These are phyloP conservation scores for Orientallactaga sibirica DNA, from an alignment of 2,797 vertebrate species.

Conservation along the genomic window DNA sequence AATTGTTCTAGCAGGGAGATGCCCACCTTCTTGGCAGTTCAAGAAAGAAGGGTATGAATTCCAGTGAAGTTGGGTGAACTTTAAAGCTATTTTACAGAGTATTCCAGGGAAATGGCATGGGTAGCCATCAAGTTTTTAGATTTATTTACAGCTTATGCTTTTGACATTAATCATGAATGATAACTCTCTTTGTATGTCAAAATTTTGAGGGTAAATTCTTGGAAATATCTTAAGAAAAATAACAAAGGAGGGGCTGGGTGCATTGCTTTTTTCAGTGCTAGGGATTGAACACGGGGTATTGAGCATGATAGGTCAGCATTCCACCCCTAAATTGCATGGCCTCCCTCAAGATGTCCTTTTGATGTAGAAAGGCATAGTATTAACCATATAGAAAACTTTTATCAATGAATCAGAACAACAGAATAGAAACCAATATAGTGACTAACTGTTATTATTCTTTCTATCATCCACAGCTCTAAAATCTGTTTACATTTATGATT, in stretches of 20 bases:
- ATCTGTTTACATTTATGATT: too few species aligned
- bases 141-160: background rate
- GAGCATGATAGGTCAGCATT: too few species aligned
- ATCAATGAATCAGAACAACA: background rate
- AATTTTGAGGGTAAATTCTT: background rate
- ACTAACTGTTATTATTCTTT: too few species aligned
- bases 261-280: background rate
- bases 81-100: too few species aligned
- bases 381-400: background rate
- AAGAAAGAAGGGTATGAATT: too few species aligned
- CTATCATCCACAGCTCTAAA: too few species aligned
- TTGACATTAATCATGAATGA: constrained; percentile 8
- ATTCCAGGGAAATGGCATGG: constrained; percentile 59
- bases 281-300: too few species aligned
- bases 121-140: constrained; percentile 23
- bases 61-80: too few species aligned
- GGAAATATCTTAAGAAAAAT: background rate
- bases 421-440: too few species aligned
- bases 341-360: background rate
- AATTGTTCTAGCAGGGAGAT: too few species aligned
- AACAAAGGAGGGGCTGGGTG: background rate
- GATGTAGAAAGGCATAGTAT: background rate
- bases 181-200: constrained; percentile 12
- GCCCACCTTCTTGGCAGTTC: too few species aligned
- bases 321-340: too few species aligned